Evolutionary conservation across 2,797 vertebrate genomes (phyloP), one percentile per base, ranked within the genome.

Genomic region (Chaetophractus vellerosus): DNA sequence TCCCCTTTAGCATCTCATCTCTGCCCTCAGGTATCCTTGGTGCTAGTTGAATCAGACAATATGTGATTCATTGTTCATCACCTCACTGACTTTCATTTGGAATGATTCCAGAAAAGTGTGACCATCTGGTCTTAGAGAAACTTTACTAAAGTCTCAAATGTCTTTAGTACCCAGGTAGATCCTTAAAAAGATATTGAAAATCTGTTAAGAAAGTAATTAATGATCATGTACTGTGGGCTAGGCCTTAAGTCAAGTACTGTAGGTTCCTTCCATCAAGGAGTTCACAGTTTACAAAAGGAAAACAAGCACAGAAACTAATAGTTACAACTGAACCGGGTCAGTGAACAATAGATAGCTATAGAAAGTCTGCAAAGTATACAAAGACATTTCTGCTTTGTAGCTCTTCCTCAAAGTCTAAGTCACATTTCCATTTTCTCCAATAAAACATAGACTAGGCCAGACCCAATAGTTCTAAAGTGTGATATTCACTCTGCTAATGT

Each of bases 401-500:
- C 12, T 76, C 26, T 55, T 74, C 21, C 38, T 78, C 52, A 57
- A 69, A 86, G 9, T n/a, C 2, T 55, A 55, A 21, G 5, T 28
- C 79, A 19, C 45, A 23, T 78, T 91, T 87, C 38, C 57, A 55
- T 69, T 95, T 93, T 81, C 69, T 95, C 41, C 74, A 86, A 66
- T 63, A 79, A 95, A 94, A 88, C 48, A 55, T 0, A 93, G 55
- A 89, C 52, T 2, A 90, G n/a, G 19, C 1, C 59, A 15, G 10
- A 87, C 61, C 41, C 64, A 59, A 86, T 94, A 57, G 69, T 75
- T 88, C 18, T 63, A 63, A 85, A 68, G 33, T 21, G 45, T 90
- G 86, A 83, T 85, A 83, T 19, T 82, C 69, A 48, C 82, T 97
- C 16, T 6, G 52, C 66, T 95, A 92, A 76, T 82, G 80, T 94